phyloP scores from a whole-genome alignment of 2,113 vertebrate genomes.

The Arvicanthis niloticus region DNA sequence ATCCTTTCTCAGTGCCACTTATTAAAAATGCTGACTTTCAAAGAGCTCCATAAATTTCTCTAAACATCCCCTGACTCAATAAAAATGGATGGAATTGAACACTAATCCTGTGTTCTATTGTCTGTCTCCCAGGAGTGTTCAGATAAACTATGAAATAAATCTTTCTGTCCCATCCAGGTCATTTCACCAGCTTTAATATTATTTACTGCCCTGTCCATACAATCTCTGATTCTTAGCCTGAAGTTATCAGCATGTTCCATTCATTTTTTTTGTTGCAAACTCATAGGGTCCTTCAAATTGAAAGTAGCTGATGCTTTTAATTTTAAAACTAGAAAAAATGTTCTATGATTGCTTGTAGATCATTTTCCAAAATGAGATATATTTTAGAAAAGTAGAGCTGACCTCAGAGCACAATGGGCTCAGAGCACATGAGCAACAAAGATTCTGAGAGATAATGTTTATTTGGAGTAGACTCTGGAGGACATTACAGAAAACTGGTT shows the following conservation, averaged over 20 bases:
- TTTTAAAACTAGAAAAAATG: conserved; percentile 33
- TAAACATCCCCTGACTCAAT: conserved; percentile 83
- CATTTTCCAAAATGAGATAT: conserved; percentile 10
- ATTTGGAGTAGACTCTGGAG: background rate
- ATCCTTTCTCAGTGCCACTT: conserved; percentile 83
- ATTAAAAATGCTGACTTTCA: conserved; percentile 86
- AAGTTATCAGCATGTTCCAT: conserved; percentile 71
- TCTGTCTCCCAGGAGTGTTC: conserved; percentile 78
- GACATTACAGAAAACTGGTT: background rate
- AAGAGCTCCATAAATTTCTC: conserved; percentile 85
- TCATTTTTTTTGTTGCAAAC: conserved; percentile 44
- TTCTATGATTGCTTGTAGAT: conserved; percentile 34
- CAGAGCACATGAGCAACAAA: background rate
- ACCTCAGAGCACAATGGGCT: too few species aligned
- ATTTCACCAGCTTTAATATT: conserved; percentile 82
- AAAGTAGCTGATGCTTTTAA: conserved; percentile 71
- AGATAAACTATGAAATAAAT: conserved; percentile 87
- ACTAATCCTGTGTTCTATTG: conserved; percentile 78
- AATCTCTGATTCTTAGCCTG: conserved; percentile 69
- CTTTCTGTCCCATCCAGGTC: conserved; percentile 80
- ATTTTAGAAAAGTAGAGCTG: conserved; percentile 43
- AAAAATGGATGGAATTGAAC: conserved; percentile 84
- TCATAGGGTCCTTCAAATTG: conserved; percentile 62
- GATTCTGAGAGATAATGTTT: conserved; percentile 2
- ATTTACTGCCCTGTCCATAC: conserved; percentile 82